Percentiles rank a stretch among this genome's conserved stretches.
These are phyloP conservation scores for Trogon melanurus DNA, from an alignment of 2,113 vertebrate genomes.

Conservation along the genomic window DNA sequence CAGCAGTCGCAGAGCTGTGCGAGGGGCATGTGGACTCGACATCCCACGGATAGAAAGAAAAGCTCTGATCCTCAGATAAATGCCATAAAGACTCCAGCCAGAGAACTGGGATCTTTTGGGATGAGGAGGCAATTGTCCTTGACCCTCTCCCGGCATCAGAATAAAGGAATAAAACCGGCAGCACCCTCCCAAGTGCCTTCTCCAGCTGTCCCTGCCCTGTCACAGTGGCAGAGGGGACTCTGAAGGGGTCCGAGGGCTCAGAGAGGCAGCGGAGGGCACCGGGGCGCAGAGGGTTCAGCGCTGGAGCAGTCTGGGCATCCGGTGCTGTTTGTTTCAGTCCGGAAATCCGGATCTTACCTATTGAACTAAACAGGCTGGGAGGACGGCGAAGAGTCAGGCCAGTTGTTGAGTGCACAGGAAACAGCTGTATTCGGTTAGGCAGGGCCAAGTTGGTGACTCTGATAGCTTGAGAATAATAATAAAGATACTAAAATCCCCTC, in stretches of 20 bases:
- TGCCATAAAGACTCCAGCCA: background rate
- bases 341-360: background rate
- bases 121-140: background rate
- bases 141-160: background rate
- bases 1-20: background rate
- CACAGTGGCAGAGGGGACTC: background rate
- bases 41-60: background rate
- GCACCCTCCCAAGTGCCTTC: background rate
- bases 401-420: background rate
- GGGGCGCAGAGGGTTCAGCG: background rate
- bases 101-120: background rate
- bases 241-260: background rate
- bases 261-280: background rate
- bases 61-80: background rate
- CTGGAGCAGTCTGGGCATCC: background rate
- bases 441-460: background rate
- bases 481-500: background rate
- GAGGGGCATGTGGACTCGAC: background rate
- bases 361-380: background rate
- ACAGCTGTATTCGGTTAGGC: background rate
- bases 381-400: background rate
- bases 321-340: background rate
- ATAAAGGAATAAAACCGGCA: background rate
- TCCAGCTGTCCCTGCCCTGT: rapidly evolving
- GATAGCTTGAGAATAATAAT: background rate